Evolutionary conservation across 1,140 invertebrate species (phyloP).

Genomic region (Caenorhabditis tropicalis): DNA sequence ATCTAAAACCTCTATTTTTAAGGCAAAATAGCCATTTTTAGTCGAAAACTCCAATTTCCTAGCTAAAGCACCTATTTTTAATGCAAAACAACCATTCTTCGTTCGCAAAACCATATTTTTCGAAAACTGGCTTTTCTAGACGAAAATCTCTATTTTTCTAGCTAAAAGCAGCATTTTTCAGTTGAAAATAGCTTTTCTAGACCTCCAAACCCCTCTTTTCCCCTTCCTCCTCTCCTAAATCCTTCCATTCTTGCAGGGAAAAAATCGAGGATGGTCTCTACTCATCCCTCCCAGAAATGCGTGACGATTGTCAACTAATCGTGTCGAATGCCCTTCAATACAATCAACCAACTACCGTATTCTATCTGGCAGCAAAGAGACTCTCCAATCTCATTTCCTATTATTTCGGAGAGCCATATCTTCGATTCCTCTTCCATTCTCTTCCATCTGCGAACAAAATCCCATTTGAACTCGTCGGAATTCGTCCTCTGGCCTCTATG

Average conservation of each 20-base stretch:
- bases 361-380: conserved; percentile 67
- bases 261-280: conserved; percentile 52
- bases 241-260: conserved; percentile 43
- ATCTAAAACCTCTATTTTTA: no score
- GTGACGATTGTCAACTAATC: conserved; percentile 63
- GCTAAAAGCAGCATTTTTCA: no score
- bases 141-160: no score
- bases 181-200: no score
- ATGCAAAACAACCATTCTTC: no score
- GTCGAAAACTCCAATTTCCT: no score
- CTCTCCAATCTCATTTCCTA: conserved; percentile 61
- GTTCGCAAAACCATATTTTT: no score
- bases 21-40: no score
- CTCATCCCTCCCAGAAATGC: conserved; percentile 55
- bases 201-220: no score
- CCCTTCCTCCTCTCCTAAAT: no score
- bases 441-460: conserved; percentile 65
- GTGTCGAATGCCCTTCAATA: conserved; percentile 67
- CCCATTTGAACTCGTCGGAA: background rate
- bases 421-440: conserved; percentile 65
- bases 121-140: no score
- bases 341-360: conserved; percentile 67
- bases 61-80: no score
- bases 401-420: conserved; percentile 68
- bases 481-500: background rate